A percentile compares a stretch with the other conserved stretches of the same genome.
These are phyloP conservation scores for Nyctereutes procyonoides DNA, from an alignment of 2,113 vertebrate genomes.

Conservation along the genomic window DNA sequence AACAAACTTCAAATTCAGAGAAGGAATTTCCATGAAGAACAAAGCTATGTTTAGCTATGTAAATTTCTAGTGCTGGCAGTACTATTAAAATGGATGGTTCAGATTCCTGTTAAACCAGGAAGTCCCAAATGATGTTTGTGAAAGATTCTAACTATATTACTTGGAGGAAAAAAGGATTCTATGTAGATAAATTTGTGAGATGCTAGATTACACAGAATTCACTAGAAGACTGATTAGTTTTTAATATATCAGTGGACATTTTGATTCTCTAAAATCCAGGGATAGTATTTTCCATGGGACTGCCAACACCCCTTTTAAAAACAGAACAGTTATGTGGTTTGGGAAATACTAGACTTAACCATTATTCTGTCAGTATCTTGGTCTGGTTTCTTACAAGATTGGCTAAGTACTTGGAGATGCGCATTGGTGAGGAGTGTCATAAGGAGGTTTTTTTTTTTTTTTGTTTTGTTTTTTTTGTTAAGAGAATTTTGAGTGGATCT, in stretches of 20 bases:
- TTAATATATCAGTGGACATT: slow-evolving; percentile 17
- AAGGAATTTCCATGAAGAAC: slow-evolving; percentile 33
- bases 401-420: slow-evolving; percentile 29
- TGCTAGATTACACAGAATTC: background rate
- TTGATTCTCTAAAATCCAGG: background rate
- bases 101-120: background rate
- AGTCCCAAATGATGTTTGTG: background rate
- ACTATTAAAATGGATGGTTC: slow-evolving; percentile 28
- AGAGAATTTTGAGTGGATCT: slow-evolving; percentile 93
- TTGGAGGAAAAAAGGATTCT: background rate
- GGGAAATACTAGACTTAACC: background rate
- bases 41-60: slow-evolving; percentile 22
- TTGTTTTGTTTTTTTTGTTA: slow-evolving; percentile 83
- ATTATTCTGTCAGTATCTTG: background rate
- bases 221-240: background rate
- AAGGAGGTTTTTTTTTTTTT: background rate
- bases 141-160: background rate
- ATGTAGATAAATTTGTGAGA: slow-evolving; percentile 22
- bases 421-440: background rate
- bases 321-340: background rate
- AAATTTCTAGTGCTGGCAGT: background rate
- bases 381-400: background rate
- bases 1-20: slow-evolving; percentile 5
- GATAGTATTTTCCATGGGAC: background rate
- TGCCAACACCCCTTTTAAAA: background rate